Base-by-base conservation (phyloP, 2,888 invertebrate species). In the Callosobruchus maculatus region DNA sequence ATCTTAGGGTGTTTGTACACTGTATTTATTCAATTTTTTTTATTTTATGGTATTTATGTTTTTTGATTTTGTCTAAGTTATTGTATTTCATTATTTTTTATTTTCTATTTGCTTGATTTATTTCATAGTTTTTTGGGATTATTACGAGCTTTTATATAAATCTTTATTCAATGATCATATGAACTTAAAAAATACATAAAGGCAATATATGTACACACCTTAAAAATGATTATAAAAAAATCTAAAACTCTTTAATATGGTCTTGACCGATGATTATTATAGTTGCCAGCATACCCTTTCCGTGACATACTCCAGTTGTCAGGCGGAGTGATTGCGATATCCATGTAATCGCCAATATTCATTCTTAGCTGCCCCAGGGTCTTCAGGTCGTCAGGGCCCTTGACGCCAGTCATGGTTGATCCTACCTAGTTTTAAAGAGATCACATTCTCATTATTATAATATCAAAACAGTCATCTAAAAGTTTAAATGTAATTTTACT, bases 261-360 rank as follows among this genome's bases (percentile, higher is more conserved):
- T 49, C 49, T 7, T 1, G 49, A 18, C 13, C 49, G 49, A 49
- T 49, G 49, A 76, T 90, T 89, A 80, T 90, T 92, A 77, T 91
- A 91, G 71, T 92, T 90, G 74, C 93, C 91, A 68, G 91, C 88
- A 75, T 85, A 86, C 21, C 83, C 83, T 80, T 93, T 90, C 78
- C 89, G 86, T 79, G 89, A 88, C 0, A 91, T 91, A 73, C 93
- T 93, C 81, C 93, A 93, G 87, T 93, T 90, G 84, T 95, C 91
- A 0, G 95, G 95, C 66, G 94, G 93, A 26, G 94, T 94, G 75
- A 99, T 97, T 5, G 97, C 97, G 81, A 99, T 98, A 86, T 99
- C 99, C 86, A 99, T 90, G 86, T 96, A 99, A 87, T 98, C 98
- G 0, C 99, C 99, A 83, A 99, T 96, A 81, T 94, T 93, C 85